Percentiles rank a stretch among this genome's conserved stretches.
These are phyloP conservation scores for Pantherophis alleghaniensis DNA, from an alignment of 2,797 vertebrate species.

Conservation along the genomic window DNA sequence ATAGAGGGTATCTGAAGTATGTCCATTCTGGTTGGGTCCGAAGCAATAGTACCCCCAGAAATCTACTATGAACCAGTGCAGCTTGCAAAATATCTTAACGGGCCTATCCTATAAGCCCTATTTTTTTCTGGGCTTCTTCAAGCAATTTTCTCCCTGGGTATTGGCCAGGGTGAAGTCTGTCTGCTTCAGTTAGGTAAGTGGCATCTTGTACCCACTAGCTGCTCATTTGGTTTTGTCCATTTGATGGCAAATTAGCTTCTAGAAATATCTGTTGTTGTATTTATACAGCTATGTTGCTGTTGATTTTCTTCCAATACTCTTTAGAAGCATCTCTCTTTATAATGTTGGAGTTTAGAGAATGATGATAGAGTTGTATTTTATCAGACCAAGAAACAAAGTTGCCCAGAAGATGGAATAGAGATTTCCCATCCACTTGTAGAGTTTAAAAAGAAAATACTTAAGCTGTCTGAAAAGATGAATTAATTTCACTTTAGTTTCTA, in stretches of 20 bases:
- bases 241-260: background rate
- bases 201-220: background rate
- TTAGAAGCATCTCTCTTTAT: background rate
- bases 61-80: background rate
- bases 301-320: background rate
- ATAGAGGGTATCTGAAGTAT: background rate
- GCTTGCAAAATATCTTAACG: background rate
- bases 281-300: background rate
- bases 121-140: background rate
- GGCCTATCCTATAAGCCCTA: background rate
- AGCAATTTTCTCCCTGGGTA: background rate
- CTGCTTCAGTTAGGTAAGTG: background rate
- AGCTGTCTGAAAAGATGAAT: background rate
- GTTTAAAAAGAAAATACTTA: background rate
- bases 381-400: rapidly evolving
- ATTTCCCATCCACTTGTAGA: background rate
- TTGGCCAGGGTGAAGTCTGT: background rate
- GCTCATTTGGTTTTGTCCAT: background rate
- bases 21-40: background rate
- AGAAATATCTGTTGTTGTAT: background rate
- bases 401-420: rapidly evolving
- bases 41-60: background rate
- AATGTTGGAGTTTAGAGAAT: background rate
- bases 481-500: background rate
- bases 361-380: background rate